These are phyloP conservation scores for Dryobota labecula DNA, from an alignment of 2,888 invertebrate genomes.

Conservation along the genomic window DNA sequence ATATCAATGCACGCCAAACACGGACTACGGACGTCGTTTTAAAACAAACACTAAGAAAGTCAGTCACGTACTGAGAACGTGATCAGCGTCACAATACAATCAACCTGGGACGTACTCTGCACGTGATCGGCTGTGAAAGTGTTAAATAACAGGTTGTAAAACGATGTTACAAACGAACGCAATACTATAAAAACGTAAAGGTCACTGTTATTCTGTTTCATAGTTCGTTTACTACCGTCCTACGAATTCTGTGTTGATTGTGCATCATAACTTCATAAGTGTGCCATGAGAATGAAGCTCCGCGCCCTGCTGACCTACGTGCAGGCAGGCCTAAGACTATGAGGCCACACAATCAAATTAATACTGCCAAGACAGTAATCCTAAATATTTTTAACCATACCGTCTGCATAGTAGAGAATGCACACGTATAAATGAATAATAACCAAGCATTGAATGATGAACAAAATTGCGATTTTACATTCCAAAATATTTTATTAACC, in stretches of 20 bases:
- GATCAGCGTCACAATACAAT: too few species aligned
- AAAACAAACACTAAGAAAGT: too few species aligned
- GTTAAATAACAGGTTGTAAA: constrained; percentile 54
- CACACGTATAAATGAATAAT: constrained; percentile 49
- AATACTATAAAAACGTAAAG: constrained; percentile 40
- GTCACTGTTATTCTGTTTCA: constrained; percentile 55
- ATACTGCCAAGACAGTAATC: constrained; percentile 45
- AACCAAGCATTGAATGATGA: constrained; percentile 59
- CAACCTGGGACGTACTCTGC: too few species aligned
- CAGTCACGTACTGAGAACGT: too few species aligned
- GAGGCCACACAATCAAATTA: constrained; percentile 57
- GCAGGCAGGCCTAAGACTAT: constrained; percentile 30
- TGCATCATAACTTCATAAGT: constrained; percentile 57
- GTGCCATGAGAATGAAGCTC: constrained; percentile 60
- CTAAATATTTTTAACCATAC: constrained; percentile 44
- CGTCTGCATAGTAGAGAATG: constrained; percentile 33
- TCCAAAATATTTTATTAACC: constrained; percentile 67
- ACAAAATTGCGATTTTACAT: constrained; percentile 62
- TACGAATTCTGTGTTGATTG: constrained; percentile 54
- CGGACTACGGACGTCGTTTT: too few species aligned
- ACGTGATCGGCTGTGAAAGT: too few species aligned
- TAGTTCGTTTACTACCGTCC: constrained; percentile 51
- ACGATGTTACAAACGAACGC: constrained; percentile 33
- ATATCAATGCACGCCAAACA: too few species aligned
- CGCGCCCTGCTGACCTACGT: constrained; percentile 57